Conservation (phyloP, 2,113 vertebrate species). For the Gymnorhina tibicen region DNA sequence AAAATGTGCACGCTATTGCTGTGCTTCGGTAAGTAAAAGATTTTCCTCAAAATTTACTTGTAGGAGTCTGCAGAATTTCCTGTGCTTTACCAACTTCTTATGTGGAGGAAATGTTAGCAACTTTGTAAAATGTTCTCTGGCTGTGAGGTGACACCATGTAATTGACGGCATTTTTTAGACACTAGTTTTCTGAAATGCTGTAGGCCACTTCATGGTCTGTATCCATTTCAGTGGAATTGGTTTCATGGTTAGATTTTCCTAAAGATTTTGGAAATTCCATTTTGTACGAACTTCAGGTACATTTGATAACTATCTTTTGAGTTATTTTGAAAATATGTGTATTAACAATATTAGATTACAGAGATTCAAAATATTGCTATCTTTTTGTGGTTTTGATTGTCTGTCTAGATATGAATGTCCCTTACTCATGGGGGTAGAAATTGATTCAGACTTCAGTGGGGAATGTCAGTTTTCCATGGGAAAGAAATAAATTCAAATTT, state of each 20-base stretch:
- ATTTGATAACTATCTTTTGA: neutral
- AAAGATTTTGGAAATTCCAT: neutral
- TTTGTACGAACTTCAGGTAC: neutral
- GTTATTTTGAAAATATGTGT: neutral
- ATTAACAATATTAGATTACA: neutral
- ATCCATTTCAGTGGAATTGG: neutral
- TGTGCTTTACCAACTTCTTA: neutral
- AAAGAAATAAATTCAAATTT: neutral
- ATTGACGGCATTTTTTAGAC: neutral
- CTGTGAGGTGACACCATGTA: neutral
- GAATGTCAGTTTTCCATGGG: neutral
- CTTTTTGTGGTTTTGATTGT: neutral
- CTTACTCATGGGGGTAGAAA: neutral
- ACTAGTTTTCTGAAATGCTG: neutral
- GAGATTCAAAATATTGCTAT: neutral
- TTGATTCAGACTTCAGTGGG: neutral
- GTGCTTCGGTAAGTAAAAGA: neutral
- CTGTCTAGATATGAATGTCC: neutral
- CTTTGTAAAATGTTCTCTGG: neutral
- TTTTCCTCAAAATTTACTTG: neutral
- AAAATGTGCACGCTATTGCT: neutral
- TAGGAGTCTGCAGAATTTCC: neutral
- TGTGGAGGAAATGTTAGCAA: neutral
- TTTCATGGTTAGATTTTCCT: neutral
- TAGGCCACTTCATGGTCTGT: neutral